A percentile compares a stretch with the other conserved stretches of the same genome.
Conservation (phyloP, 2,797 vertebrate genomes). For the Phoeniculus purpureus region DNA sequence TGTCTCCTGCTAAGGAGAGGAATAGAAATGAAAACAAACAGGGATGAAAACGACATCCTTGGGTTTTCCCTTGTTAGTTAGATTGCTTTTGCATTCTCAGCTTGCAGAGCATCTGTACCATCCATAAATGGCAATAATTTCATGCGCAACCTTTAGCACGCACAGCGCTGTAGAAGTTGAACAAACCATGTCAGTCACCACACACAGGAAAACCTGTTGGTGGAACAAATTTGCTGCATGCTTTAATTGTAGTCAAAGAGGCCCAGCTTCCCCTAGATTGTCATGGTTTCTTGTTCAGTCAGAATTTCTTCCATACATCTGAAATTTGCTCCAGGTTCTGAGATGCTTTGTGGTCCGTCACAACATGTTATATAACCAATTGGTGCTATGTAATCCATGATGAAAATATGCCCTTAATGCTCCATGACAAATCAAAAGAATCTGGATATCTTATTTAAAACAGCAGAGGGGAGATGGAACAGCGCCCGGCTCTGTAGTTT, state of each 20-base stretch:
- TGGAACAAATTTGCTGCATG: conserved; percentile 54
- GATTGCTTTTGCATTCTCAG: not conserved
- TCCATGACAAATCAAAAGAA: conserved; percentile 32
- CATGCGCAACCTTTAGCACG: not conserved
- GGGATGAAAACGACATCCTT: not conserved
- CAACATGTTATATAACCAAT: conserved; percentile 7
- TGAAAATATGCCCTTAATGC: conserved; percentile 26
- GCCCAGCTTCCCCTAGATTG: conserved; percentile 29
- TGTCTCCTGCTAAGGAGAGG: not conserved
- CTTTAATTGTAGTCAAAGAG: conserved; percentile 52
- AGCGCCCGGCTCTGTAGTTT: not conserved
- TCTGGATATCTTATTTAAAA: conserved; percentile 34
- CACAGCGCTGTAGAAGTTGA: not conserved
- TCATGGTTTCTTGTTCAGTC: conserved; percentile 24
- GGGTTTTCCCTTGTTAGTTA: not conserved
- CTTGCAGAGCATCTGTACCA: not conserved
- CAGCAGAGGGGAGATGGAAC: conserved; percentile 7
- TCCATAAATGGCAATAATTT: conserved; percentile 9
- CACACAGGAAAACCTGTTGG: conserved; percentile 42
- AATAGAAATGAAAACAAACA: not conserved
- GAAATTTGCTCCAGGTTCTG: conserved; percentile 39
- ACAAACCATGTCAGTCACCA: conserved; percentile 36
- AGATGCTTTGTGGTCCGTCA: conserved; percentile 9
- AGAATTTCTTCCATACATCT: conserved; percentile 8
- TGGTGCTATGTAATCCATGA: not conserved